phyloP scores from a whole-genome alignment of 2,113 vertebrate genomes.

The Hyperopisus bebe region DNA sequence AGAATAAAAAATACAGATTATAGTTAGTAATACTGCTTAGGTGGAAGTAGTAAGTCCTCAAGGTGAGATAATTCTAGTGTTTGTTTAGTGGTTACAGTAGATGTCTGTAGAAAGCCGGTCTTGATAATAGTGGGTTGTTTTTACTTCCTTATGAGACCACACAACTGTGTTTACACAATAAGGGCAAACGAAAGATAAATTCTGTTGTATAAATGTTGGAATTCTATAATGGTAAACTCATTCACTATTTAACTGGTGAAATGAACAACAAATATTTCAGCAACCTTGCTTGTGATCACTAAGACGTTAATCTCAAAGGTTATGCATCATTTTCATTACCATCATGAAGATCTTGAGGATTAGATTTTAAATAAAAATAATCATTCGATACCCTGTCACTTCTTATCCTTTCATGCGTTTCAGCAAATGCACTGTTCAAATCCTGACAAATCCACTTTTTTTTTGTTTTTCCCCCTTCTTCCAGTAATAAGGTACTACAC shows the following conservation, averaged over 20 bases:
- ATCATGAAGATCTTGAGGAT: background rate
- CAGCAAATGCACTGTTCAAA: background rate
- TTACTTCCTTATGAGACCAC: background rate
- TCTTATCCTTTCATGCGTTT: background rate
- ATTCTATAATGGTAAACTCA: background rate
- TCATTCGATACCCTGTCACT: background rate
- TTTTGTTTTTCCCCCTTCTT: background rate
- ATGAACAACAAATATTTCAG: background rate
- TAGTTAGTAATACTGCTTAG: background rate
- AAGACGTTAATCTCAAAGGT: background rate
- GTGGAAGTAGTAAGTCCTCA: background rate
- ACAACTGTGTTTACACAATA: background rate
- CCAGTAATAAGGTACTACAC: background rate
- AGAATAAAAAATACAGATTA: background rate
- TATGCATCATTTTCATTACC: background rate
- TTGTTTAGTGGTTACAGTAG: background rate
- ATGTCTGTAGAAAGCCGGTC: background rate
- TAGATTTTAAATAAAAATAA: background rate
- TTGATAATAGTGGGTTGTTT: background rate
- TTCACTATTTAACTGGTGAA: background rate
- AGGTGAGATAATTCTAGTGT: background rate
- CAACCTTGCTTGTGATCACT: background rate
- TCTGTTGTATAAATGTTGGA: constrained; percentile 1
- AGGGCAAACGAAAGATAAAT: background rate
- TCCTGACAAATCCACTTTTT: background rate